These are phyloP conservation scores for Hipparchia sbordonii DNA, from an alignment of 2,888 invertebrate species.

Conservation along the genomic window DNA sequence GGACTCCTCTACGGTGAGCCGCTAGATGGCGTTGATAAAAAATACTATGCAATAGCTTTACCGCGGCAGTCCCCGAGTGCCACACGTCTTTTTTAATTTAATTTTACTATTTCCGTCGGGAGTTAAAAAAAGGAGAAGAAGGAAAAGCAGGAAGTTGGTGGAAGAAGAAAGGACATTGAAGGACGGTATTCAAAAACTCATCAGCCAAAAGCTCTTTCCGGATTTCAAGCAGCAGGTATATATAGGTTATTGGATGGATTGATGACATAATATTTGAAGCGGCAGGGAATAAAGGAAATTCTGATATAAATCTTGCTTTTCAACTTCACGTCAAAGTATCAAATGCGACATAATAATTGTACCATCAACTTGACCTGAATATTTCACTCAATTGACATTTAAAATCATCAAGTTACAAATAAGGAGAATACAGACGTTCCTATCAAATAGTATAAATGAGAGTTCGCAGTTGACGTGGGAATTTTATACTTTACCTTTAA, in stretches of 20 bases:
- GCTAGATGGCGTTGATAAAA: too few species aligned
- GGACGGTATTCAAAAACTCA: too few species aligned
- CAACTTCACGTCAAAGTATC: constrained; percentile 8
- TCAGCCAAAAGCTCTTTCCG: too few species aligned
- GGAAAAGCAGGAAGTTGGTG: neutral
- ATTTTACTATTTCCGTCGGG: too few species aligned
- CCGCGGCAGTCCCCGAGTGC: too few species aligned
- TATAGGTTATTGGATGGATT: neutral
- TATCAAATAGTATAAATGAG: too few species aligned
- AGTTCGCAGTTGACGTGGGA: neutral
- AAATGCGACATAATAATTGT: constrained; percentile 17
- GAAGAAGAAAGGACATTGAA: too few species aligned
- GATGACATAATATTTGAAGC: neutral
- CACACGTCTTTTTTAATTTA: too few species aligned
- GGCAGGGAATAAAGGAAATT: neutral
- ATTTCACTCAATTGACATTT: constrained; percentile 65
- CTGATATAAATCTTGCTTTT: neutral
- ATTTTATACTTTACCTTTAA: neutral
- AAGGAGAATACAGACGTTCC: neutral
- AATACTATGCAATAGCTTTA: too few species aligned
- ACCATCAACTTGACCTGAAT: constrained; percentile 57
- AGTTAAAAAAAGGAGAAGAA: too few species aligned
- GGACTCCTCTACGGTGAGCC: too few species aligned
- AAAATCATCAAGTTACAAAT: constrained; percentile 49
- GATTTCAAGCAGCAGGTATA: too few species aligned